These are phyloP conservation scores for Trachelus tabidus DNA, from an alignment of 2,888 invertebrate genomes.

Conservation along the genomic window DNA sequence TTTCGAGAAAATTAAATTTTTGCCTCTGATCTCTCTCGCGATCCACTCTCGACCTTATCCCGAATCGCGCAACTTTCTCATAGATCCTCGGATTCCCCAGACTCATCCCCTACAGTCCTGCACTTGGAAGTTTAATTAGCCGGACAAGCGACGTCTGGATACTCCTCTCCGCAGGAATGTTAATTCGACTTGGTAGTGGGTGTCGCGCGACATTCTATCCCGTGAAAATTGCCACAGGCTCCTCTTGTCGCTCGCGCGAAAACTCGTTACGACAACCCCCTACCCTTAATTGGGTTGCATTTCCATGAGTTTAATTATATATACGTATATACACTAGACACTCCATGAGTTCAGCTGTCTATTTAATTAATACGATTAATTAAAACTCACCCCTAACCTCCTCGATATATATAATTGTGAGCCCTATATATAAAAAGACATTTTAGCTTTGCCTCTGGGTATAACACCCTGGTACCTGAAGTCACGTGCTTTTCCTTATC, in stretches of 20 bases:
- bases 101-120: background rate
- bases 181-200: conserved; percentile 41
- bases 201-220: background rate
- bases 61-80: background rate
- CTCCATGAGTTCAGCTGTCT: conserved; percentile 7
- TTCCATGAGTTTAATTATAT: background rate
- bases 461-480: no score
- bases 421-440: no score
- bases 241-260: background rate
- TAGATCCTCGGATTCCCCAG: background rate
- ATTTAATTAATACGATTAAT: conserved; percentile 54
- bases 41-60: background rate
- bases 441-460: no score
- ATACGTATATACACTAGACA: background rate
- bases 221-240: background rate
- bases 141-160: conserved; percentile 30
- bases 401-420: background rate
- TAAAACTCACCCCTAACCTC: conserved; percentile 35
- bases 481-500: no score
- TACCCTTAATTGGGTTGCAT: background rate
- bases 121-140: conserved; percentile 41
- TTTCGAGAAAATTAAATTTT: background rate
- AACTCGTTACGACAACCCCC: background rate
- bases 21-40: background rate
- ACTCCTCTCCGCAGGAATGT: conserved; percentile 37